Conservation (phyloP, 2,888 invertebrate genomes). For the Cephus pulcher region DNA sequence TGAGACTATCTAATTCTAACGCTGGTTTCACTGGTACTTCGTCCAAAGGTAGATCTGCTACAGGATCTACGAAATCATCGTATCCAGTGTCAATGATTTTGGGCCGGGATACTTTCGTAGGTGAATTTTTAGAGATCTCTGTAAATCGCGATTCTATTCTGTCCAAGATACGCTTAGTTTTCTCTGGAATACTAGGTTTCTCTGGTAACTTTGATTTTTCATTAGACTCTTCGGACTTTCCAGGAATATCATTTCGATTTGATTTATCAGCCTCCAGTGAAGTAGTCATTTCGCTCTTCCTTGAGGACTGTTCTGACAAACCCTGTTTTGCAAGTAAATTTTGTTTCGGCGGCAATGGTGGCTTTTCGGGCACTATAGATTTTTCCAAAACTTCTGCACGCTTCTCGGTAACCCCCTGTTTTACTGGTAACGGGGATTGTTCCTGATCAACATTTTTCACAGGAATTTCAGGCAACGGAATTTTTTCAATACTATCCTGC, state of each 20-base stretch:
- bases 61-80: constrained; percentile 64
- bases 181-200: constrained; percentile 63
- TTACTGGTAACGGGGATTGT: constrained; percentile 28
- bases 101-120: constrained; percentile 50
- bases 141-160: constrained; percentile 59
- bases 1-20: constrained; percentile 59
- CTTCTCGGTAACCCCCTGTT: constrained; percentile 28
- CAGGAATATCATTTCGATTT: constrained; percentile 6
- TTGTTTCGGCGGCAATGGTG: constrained; percentile 32
- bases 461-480: constrained; percentile 61
- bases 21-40: constrained; percentile 62
- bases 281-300: not conserved
- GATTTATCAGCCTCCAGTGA: not conserved
- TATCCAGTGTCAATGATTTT: constrained; percentile 62
- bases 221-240: constrained; percentile 5
- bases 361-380: constrained; percentile 33
- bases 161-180: constrained; percentile 62
- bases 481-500: constrained; percentile 62
- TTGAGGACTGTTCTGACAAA: constrained; percentile 11
- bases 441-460: constrained; percentile 18
- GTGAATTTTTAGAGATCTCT: constrained; percentile 52
- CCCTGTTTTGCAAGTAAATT: constrained; percentile 25
- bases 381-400: constrained; percentile 25
- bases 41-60: constrained; percentile 62
- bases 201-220: constrained; percentile 48